phyloP scores from a whole-genome alignment of 2,113 vertebrate genomes.

The Coracopsis vasa region DNA sequence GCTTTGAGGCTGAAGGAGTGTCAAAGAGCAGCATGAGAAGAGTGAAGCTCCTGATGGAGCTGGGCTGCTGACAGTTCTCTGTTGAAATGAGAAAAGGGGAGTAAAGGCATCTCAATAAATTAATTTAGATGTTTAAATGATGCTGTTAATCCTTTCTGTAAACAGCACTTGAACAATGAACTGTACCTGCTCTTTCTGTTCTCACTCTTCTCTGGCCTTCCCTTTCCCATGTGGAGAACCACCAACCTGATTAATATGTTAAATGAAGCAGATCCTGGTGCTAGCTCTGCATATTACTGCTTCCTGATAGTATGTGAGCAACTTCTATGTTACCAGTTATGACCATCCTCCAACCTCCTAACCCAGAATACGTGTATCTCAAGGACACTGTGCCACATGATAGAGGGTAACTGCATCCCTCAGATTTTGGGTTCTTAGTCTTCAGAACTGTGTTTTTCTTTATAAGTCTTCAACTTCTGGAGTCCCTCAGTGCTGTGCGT shows the following conservation, averaged over 20 bases:
- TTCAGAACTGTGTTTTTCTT: background rate
- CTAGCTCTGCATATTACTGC: background rate
- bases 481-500: fast-evolving
- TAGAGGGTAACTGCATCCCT: fast-evolving
- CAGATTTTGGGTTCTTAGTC: background rate
- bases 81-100: background rate
- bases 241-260: background rate
- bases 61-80: background rate
- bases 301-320: background rate
- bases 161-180: background rate
- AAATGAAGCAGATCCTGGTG: background rate
- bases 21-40: background rate
- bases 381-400: fast-evolving
- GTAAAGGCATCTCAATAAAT: background rate
- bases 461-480: background rate
- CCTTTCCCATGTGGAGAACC: background rate
- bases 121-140: background rate
- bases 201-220: background rate
- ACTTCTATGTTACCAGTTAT: background rate
- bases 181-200: background rate
- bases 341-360: background rate
- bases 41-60: background rate
- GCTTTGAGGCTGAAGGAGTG: background rate
- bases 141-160: background rate
- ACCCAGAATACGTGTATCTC: fast-evolving